phyloP scores from a whole-genome alignment of 2,797 vertebrate species.

The Manis javanica region DNA sequence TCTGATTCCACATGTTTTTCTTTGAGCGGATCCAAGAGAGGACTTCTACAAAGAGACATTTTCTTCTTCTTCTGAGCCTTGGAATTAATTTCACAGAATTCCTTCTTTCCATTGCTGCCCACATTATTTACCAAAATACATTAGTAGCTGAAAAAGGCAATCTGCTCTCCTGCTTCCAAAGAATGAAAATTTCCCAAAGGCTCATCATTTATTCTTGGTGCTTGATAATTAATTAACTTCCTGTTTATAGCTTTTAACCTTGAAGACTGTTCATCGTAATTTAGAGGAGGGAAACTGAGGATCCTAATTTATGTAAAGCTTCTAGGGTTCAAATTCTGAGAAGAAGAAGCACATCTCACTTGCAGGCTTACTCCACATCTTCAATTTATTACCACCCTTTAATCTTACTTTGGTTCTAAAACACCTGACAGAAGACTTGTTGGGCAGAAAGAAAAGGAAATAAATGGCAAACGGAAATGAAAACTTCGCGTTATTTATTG shows the following conservation, averaged over 20 bases:
- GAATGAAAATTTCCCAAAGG: background rate
- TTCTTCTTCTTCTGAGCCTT: background rate
- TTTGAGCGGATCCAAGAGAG: background rate
- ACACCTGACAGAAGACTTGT: background rate
- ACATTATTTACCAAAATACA: background rate
- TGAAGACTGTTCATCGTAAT: background rate
- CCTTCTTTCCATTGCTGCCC: background rate
- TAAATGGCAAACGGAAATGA: background rate
- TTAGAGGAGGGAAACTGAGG: background rate
- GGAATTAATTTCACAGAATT: background rate
- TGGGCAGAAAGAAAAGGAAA: background rate
- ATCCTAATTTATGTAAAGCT: background rate
- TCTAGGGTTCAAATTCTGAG: background rate
- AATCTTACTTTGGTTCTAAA: background rate
- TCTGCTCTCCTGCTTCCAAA: background rate
- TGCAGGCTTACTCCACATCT: background rate
- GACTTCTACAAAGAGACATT: background rate
- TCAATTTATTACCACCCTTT: background rate
- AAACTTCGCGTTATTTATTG: background rate
- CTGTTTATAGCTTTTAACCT: background rate
- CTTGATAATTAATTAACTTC: constrained; percentile 7
- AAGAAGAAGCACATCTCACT: background rate
- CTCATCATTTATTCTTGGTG: background rate
- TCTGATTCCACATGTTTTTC: background rate
- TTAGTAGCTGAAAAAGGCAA: background rate